A percentile compares a stretch with the other conserved stretches of the same genome.
These are phyloP conservation scores for Agrenia bidenticulata DNA, from an alignment of 2,888 invertebrate genomes.

Conservation along the genomic window DNA sequence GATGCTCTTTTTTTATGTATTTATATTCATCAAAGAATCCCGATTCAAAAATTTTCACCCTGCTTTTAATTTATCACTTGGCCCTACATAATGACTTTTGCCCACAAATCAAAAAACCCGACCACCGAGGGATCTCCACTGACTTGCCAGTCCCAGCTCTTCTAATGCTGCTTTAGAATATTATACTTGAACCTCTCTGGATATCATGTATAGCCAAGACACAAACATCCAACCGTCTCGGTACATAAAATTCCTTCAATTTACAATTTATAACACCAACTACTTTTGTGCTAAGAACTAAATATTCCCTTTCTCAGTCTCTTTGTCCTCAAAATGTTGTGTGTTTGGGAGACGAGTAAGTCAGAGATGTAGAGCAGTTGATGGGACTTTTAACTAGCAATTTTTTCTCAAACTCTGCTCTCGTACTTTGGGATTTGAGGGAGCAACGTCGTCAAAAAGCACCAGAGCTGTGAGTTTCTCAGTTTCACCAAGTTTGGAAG, in stretches of 20 bases:
- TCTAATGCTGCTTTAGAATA: no score
- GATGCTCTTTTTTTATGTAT: conserved; percentile 48
- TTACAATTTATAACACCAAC: conserved; percentile 1
- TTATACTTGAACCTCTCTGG: no score
- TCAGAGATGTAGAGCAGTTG: no score
- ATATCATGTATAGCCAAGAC: no score
- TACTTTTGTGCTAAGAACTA: not conserved
- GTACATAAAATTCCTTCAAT: conserved; percentile 15
- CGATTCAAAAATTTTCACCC: conserved; percentile 50
- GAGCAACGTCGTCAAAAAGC: no score
- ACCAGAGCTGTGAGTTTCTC: no score
- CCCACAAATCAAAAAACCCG: conserved; percentile 44
- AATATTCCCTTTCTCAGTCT: not conserved
- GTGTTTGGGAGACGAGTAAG: no score
- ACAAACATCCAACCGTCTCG: conserved; percentile 3
- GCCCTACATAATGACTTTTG: conserved; percentile 49
- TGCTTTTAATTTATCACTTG: conserved; percentile 48
- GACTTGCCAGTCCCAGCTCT: no score
- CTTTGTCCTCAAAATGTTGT: not conserved
- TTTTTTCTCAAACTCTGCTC: no score
- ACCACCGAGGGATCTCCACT: conserved; percentile 45
- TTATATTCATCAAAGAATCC: conserved; percentile 46
- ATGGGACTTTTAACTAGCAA: no score
- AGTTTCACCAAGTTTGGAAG: no score
- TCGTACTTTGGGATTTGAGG: no score